phyloP scores from a whole-genome alignment of 1,140 invertebrate genomes.

The Cydia pomonella region DNA sequence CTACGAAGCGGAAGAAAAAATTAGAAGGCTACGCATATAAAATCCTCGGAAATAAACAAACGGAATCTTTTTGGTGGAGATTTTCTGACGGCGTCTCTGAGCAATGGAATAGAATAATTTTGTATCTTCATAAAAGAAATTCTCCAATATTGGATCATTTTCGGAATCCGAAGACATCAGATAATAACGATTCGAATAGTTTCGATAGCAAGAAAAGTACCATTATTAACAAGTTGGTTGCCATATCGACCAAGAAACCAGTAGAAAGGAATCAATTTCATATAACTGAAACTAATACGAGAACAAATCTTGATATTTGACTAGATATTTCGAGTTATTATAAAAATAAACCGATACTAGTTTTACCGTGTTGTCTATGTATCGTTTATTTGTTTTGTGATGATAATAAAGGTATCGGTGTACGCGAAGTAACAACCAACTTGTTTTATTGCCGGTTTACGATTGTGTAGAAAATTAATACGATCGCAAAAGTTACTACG shows the following conservation, averaged over 20 bases:
- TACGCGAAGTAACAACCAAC: background rate
- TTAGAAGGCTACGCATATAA: background rate
- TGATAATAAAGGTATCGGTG: constrained; percentile 4
- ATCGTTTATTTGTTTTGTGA: background rate
- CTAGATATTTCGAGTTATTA: background rate
- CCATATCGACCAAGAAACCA: background rate
- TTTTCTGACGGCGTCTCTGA: background rate
- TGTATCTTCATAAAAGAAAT: background rate
- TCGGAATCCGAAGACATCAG: background rate
- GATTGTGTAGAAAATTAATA: background rate
- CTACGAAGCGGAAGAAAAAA: background rate
- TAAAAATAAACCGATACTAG: background rate
- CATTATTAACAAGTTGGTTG: background rate
- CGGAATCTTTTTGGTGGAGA: background rate
- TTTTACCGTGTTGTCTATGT: background rate
- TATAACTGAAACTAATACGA: background rate
- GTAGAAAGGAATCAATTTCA: no score
- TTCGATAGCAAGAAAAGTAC: background rate
- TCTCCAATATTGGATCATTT: background rate
- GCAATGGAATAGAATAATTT: background rate
- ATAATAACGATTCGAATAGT: background rate
- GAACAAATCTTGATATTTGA: background rate
- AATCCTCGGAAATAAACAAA: background rate
- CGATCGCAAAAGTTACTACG: background rate
- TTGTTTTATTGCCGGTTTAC: constrained; percentile 1